These are phyloP conservation scores for Erithacus rubecula DNA, from an alignment of 2,797 vertebrate species.

Conservation along the genomic window DNA sequence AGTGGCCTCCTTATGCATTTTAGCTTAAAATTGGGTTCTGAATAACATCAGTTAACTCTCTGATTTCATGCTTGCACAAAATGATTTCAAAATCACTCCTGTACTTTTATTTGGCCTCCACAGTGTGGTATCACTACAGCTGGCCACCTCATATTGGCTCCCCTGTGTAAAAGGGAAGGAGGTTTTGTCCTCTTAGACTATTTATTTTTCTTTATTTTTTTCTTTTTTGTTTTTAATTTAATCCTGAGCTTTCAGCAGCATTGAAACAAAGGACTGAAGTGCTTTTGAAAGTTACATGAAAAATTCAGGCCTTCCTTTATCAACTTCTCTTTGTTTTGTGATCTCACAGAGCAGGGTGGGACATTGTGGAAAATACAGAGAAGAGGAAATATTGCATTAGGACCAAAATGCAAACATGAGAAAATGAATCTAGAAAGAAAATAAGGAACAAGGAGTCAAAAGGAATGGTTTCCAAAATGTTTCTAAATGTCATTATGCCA, in stretches of 20 bases:
- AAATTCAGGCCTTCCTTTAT: neutral
- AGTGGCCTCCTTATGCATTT: neutral
- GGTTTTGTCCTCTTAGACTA: neutral
- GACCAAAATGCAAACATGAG: neutral
- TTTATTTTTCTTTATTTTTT: accelerated
- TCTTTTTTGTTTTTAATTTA: neutral
- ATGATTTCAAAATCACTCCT: neutral
- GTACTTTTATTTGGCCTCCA: neutral
- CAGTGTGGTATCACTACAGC: too few relatives aligned
- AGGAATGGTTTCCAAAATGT: neutral
- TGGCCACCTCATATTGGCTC: neutral
- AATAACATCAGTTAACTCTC: neutral
- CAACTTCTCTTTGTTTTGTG: neutral
- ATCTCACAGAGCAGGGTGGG: neutral
- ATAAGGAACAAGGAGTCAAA: neutral
- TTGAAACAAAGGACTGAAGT: neutral
- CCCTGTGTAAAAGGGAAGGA: neutral
- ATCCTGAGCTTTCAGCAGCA: neutral
- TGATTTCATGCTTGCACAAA: neutral
- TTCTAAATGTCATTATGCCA: neutral
- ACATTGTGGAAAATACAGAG: neutral
- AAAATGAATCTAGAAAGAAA: neutral
- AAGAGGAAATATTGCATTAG: neutral
- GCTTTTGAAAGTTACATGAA: neutral
- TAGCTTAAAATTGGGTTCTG: neutral